Percentiles rank a stretch among this genome's conserved stretches.
Conservation (phyloP, 2,113 vertebrate genomes). For the Clinocottus analis region DNA sequence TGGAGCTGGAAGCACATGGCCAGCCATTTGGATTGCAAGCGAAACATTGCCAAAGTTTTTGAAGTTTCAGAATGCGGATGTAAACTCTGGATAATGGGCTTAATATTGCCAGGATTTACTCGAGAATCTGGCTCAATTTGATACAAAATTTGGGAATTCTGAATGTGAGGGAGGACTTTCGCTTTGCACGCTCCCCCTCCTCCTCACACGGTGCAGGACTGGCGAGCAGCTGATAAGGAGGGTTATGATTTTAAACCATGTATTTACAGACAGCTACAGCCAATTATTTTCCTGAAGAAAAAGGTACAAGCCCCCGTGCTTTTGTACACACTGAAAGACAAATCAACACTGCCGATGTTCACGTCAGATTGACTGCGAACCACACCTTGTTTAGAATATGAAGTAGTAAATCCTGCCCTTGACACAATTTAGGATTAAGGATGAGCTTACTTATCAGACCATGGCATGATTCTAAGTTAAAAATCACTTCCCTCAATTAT, state of each 20-base stretch:
- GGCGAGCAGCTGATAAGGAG: constrained; percentile 62
- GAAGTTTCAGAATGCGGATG: background rate
- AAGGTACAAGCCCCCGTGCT: constrained; percentile 45
- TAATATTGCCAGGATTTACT: constrained; percentile 10
- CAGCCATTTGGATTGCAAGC: constrained; percentile 24
- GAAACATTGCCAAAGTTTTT: background rate
- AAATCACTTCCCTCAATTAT: constrained; percentile 64
- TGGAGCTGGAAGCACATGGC: background rate
- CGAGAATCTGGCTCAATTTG: constrained; percentile 34
- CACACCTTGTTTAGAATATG: constrained; percentile 63
- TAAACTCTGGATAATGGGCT: constrained; percentile 22
- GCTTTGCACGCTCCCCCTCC: constrained; percentile 6
- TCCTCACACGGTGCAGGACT: constrained; percentile 49
- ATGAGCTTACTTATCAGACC: constrained; percentile 75
- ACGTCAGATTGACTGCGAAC: constrained; percentile 63
- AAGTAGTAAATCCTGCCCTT: constrained; percentile 74
- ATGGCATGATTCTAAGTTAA: constrained; percentile 54
- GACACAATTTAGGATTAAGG: constrained; percentile 77
- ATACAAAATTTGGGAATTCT: constrained; percentile 20
- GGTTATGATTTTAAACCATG: constrained; percentile 66
- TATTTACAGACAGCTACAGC: constrained; percentile 60
- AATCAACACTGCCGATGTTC: constrained; percentile 49
- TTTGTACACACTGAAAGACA: constrained; percentile 59
- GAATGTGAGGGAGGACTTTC: constrained; percentile 26
- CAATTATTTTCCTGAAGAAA: constrained; percentile 60